A percentile compares a stretch with the other conserved stretches of the same genome.
These are phyloP conservation scores for Thunnus thynnus DNA, from an alignment of 2,113 vertebrate genomes.

Conservation along the genomic window DNA sequence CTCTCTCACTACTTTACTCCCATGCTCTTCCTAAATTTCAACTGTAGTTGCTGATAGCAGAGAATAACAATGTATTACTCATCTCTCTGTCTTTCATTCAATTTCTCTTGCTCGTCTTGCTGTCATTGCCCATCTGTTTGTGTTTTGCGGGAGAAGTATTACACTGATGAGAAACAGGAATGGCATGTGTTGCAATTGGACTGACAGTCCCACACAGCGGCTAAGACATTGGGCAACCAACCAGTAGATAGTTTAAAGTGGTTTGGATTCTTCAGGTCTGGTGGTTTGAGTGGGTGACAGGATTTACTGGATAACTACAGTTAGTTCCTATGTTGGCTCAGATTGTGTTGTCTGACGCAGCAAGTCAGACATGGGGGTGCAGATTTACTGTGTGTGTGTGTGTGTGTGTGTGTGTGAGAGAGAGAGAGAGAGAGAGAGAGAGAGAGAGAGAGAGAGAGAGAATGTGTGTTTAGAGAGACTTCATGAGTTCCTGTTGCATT, in stretches of 20 bases:
- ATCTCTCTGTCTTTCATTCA: neutral
- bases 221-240: conserved; percentile 41
- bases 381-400: neutral
- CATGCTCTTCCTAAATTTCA: neutral
- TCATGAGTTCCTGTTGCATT: conserved; percentile 67
- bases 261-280: conserved; percentile 56
- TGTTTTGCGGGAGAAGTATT: conserved; percentile 57
- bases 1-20: neutral
- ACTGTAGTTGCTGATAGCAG: neutral
- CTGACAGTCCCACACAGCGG: conserved; percentile 35
- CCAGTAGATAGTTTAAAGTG: conserved; percentile 43
- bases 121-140: conserved; percentile 59
- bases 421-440: neutral
- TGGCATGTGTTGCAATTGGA: conserved; percentile 54
- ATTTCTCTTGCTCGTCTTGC: neutral
- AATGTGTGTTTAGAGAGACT: conserved; percentile 3
- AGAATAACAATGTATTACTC: neutral
- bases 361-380: conserved; percentile 6
- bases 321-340: conserved; percentile 7
- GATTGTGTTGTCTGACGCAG: conserved; percentile 38
- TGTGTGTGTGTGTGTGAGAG: conserved; percentile 1
- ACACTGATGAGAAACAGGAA: conserved; percentile 52
- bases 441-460: conserved; percentile 2
- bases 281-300: conserved; percentile 59
- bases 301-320: conserved; percentile 45